A percentile compares a stretch with the other conserved stretches of the same genome.
These are phyloP conservation scores for Drosophila koepferae DNA, from an alignment of 2,888 invertebrate species.

Conservation along the genomic window DNA sequence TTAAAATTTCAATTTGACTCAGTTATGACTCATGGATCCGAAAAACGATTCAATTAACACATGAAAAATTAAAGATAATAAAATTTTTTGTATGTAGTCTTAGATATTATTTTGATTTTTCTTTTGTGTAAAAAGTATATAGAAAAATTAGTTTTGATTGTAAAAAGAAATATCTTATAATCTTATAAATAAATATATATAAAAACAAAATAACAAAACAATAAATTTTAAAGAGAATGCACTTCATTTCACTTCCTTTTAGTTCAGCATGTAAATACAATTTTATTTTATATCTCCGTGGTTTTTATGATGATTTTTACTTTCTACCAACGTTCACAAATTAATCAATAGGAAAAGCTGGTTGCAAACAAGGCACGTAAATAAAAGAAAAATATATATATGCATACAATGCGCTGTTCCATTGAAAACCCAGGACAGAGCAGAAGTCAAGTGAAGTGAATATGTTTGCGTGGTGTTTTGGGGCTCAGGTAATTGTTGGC, in stretches of 20 bases:
- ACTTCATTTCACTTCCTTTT: too few species aligned
- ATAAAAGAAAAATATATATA: constrained; percentile 10
- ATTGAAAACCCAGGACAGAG: constrained; percentile 33
- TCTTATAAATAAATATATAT: neutral
- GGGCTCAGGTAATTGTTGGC: constrained; percentile 44
- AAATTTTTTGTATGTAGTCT: too few species aligned
- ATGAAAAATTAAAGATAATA: too few species aligned
- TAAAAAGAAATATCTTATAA: neutral
- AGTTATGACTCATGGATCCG: too few species aligned
- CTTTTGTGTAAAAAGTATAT: too few species aligned
- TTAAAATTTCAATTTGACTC: neutral
- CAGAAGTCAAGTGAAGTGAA: neutral
- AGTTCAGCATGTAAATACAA: neutral
- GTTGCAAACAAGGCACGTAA: constrained; percentile 18
- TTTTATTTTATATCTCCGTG: neutral
- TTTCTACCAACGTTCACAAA: constrained; percentile 26
- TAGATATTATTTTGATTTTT: neutral
- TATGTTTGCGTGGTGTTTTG: neutral
- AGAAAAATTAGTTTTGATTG: neutral
- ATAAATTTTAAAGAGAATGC: neutral
- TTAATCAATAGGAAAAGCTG: constrained; percentile 52
- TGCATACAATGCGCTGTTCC: constrained; percentile 28
- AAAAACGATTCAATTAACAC: neutral
- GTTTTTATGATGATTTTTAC: neutral
- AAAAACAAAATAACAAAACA: too few species aligned